phyloP scores from a whole-genome alignment of 2,797 vertebrate genomes.

The Nothura maculosa region DNA sequence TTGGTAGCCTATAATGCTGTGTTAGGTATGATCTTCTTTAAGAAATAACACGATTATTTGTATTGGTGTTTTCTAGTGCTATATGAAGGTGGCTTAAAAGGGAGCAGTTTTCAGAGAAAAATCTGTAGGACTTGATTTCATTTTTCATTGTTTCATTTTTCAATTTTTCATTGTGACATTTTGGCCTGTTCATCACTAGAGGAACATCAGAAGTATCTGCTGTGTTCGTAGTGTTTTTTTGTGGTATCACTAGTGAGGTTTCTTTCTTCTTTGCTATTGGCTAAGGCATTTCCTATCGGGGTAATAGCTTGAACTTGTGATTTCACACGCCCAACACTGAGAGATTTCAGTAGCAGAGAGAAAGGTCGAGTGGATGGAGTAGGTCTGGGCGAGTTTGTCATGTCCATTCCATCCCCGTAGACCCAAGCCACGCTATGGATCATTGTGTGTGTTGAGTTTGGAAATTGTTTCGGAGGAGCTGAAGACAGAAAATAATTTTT shows the following conservation, averaged over 20 bases:
- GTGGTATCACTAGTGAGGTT: not conserved
- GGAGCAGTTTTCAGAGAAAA: not conserved
- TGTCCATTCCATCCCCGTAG: not conserved
- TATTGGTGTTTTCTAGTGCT: not conserved
- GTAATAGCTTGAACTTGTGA: not conserved
- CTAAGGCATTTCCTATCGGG: not conserved
- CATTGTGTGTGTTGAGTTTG: not conserved
- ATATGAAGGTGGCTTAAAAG: not conserved
- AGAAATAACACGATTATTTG: not conserved
- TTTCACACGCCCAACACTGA: not conserved
- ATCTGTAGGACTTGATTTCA: not conserved
- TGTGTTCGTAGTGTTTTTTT: not conserved
- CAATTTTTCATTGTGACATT: not conserved
- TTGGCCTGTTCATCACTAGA: not conserved
- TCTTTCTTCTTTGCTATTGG: not conserved
- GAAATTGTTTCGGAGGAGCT: not conserved
- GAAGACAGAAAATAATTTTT: not conserved
- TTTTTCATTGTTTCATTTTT: too few relatives aligned
- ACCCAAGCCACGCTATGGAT: rapidly evolving
- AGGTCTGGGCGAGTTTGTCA: not conserved
- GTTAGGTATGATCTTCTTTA: not conserved
- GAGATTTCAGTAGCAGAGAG: not conserved
- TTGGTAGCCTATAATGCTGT: not conserved
- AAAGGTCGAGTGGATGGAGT: not conserved
- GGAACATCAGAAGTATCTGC: not conserved